A percentile compares a stretch with the other conserved stretches of the same genome.
Evolutionary conservation across 2,888 invertebrate genomes (phyloP).

Genomic region (Cephus rjabovi): DNA sequence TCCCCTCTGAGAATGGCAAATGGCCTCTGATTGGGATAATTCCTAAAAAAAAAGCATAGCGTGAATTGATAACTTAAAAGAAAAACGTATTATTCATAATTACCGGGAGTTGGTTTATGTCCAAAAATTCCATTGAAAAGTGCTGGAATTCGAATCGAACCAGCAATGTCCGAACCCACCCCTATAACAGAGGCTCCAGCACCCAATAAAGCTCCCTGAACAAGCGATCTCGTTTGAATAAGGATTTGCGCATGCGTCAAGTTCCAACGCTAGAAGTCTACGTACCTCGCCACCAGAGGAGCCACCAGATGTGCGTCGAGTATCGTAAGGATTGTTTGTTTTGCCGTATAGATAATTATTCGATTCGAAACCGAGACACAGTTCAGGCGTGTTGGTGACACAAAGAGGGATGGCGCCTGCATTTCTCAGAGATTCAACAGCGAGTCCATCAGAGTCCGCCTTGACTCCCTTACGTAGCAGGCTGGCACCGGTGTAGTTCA

Average conservation of each 20-base stretch:
- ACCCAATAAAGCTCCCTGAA: slow-evolving; percentile 77
- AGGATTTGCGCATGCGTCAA: not conserved
- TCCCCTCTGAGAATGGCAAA: slow-evolving; percentile 70
- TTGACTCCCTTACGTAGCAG: slow-evolving; percentile 51
- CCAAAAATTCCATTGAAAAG: slow-evolving; percentile 89
- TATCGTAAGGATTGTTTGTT: slow-evolving; percentile 75
- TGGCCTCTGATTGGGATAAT: slow-evolving; percentile 72
- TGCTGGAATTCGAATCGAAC: slow-evolving; percentile 88
- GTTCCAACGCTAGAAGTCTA: not conserved
- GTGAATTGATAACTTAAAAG: not conserved
- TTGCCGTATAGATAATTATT: slow-evolving; percentile 73
- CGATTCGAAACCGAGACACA: slow-evolving; percentile 73
- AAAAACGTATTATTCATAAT: slow-evolving; percentile 26
- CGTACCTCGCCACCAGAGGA: slow-evolving; percentile 74
- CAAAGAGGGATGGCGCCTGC: slow-evolving; percentile 74
- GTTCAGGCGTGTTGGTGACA: slow-evolving; percentile 75
- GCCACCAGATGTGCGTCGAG: slow-evolving; percentile 71
- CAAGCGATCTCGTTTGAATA: slow-evolving; percentile 3
- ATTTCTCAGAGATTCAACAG: slow-evolving; percentile 66
- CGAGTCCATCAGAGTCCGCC: slow-evolving; percentile 69
- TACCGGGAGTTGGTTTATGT: slow-evolving; percentile 84
- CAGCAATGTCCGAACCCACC: slow-evolving; percentile 87
- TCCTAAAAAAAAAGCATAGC: slow-evolving; percentile 62
- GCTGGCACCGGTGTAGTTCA: slow-evolving; percentile 60
- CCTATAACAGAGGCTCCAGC: slow-evolving; percentile 82